phyloP scores from a whole-genome alignment of 2,797 vertebrate species.

The Paedocypris micromegethes region DNA sequence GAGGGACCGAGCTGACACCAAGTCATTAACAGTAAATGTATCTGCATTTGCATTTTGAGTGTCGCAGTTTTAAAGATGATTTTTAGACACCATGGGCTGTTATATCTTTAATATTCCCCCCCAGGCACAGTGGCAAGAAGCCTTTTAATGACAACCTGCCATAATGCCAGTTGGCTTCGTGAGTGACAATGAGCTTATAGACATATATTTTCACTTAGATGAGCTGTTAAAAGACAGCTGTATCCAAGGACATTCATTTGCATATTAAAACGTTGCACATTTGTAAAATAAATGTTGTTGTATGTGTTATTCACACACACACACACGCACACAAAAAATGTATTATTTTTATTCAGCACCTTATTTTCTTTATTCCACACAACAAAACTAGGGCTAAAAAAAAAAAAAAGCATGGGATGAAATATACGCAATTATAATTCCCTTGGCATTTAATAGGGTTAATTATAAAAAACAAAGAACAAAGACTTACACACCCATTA shows the following conservation, averaged over 20 bases:
- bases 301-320: background rate
- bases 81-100: slow-evolving; percentile 37
- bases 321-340: background rate
- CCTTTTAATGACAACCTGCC: slow-evolving; percentile 33
- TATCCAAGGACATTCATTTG: slow-evolving; percentile 24
- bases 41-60: slow-evolving; percentile 50
- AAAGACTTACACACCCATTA: slow-evolving; percentile 57
- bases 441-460: slow-evolving; percentile 54
- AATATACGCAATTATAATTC: slow-evolving; percentile 50
- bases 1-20: slow-evolving; percentile 39
- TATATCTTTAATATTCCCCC: slow-evolving; percentile 32
- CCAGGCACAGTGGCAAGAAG: slow-evolving; percentile 20
- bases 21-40: slow-evolving; percentile 49
- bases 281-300: background rate
- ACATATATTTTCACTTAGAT: slow-evolving; percentile 16
- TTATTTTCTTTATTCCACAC: background rate
- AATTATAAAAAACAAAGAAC: slow-evolving; percentile 55
- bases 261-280: slow-evolving; percentile 15
- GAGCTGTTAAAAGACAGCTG: slow-evolving; percentile 17
- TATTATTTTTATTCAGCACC: no score
- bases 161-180: slow-evolving; percentile 18
- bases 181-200: slow-evolving; percentile 19
- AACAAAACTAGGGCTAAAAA: slow-evolving; percentile 26
- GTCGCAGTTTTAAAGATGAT: slow-evolving; percentile 41
- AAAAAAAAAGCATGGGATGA: slow-evolving; percentile 35